Percentiles rank a stretch among this genome's conserved stretches.
These are phyloP conservation scores for Synergus itoensis DNA, from an alignment of 2,888 invertebrate species.

Conservation along the genomic window DNA sequence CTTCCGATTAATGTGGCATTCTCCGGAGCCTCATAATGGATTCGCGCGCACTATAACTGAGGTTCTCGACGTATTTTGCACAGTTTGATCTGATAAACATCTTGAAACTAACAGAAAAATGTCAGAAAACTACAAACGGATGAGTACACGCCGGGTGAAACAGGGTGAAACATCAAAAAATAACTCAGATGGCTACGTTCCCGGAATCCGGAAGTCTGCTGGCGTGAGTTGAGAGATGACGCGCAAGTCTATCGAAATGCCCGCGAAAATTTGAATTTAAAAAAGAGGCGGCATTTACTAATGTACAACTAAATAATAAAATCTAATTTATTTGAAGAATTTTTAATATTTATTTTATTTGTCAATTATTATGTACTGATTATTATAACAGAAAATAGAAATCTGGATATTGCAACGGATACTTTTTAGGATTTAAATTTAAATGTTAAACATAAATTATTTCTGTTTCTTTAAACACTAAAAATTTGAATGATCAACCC, in stretches of 20 bases:
- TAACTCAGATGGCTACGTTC: constrained; percentile 59
- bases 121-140: constrained; percentile 74
- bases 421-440: background rate
- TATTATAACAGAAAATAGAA: background rate
- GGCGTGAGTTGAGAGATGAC: background rate
- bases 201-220: constrained; percentile 60
- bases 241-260: background rate
- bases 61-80: constrained; percentile 73
- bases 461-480: too few species aligned
- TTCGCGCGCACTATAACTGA: constrained; percentile 68
- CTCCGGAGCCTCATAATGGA: constrained; percentile 68
- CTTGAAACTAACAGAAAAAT: constrained; percentile 79
- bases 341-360: background rate
- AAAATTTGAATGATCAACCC: too few species aligned
- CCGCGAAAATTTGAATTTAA: background rate
- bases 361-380: background rate
- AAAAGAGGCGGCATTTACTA: background rate
- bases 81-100: constrained; percentile 79
- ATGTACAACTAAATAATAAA: background rate
- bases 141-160: constrained; percentile 71
- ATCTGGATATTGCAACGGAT: background rate
- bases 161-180: constrained; percentile 31
- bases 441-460: too few species aligned
- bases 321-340: background rate
- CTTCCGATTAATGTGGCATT: constrained; percentile 70